Conservation (phyloP, 2,888 invertebrate genomes). For the Nemotelus pantherinus region DNA sequence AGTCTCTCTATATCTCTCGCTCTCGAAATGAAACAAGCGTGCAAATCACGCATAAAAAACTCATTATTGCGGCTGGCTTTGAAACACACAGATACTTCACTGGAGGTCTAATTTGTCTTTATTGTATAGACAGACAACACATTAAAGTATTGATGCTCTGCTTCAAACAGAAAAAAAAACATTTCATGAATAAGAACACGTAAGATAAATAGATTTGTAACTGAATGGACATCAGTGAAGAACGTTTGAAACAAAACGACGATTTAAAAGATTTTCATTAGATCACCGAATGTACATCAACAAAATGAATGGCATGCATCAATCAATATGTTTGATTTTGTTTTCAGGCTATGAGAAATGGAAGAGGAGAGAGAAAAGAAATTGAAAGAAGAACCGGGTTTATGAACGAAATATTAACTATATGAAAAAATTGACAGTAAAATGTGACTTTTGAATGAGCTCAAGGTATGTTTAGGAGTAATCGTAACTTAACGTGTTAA, state of each 20-base stretch:
- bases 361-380: too few relatives aligned
- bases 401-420: too few relatives aligned
- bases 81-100: not conserved
- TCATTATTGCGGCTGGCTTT: slow-evolving; percentile 44
- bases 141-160: slow-evolving; percentile 3
- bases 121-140: not conserved
- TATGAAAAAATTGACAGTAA: too few relatives aligned
- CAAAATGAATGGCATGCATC: slow-evolving; percentile 39
- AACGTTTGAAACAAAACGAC: not conserved
- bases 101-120: slow-evolving; percentile 45
- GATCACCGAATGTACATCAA: not conserved
- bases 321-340: slow-evolving; percentile 39
- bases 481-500: too few relatives aligned
- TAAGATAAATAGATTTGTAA: too few relatives aligned
- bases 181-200: not conserved
- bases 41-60: slow-evolving; percentile 34
- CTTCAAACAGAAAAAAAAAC: not conserved
- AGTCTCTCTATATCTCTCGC: too few relatives aligned
- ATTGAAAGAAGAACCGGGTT: too few relatives aligned
- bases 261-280: not conserved
- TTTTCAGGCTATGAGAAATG: too few relatives aligned
- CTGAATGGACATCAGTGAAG: too few relatives aligned
- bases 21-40: slow-evolving; percentile 8
- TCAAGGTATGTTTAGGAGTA: too few relatives aligned
- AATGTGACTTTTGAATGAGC: too few relatives aligned